Conservation (phyloP, 2,797 vertebrate species). For the Sebastes alutus region DNA sequence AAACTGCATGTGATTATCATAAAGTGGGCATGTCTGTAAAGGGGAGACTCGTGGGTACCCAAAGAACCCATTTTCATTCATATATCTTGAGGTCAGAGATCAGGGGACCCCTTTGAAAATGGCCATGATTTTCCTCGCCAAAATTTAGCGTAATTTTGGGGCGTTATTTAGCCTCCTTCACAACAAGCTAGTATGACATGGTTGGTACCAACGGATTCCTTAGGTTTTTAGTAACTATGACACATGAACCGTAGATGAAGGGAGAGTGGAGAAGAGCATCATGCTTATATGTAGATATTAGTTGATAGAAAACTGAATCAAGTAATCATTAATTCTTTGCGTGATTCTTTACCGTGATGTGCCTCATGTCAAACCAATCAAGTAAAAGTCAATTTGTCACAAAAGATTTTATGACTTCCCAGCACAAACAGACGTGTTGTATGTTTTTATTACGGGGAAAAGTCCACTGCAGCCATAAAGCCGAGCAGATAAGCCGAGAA, state of each 20-base stretch:
- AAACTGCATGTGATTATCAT: no score
- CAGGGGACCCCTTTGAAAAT: no score
- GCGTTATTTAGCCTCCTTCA: no score
- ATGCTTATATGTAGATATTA: not conserved
- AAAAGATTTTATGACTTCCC: constrained; percentile 5
- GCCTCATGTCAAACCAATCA: not conserved
- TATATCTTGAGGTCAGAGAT: no score
- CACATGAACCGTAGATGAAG: not conserved
- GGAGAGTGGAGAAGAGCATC: not conserved
- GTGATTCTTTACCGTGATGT: not conserved
- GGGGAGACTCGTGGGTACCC: no score
- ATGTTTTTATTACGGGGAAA: constrained; percentile 65
- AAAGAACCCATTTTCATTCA: fast-evolving
- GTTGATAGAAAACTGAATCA: not conserved
- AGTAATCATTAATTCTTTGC: not conserved
- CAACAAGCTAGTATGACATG: no score
- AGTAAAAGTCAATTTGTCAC: not conserved
- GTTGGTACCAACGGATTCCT: no score
- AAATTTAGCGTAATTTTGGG: no score
- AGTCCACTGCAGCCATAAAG: constrained; percentile 66
- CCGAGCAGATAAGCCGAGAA: constrained; percentile 28
- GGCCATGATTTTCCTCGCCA: no score
- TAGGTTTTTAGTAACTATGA: no score
- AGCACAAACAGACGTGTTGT: constrained; percentile 21
- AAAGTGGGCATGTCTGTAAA: no score